Conservation (phyloP, 1,140 invertebrate species). For the Drosophila lowei region DNA sequence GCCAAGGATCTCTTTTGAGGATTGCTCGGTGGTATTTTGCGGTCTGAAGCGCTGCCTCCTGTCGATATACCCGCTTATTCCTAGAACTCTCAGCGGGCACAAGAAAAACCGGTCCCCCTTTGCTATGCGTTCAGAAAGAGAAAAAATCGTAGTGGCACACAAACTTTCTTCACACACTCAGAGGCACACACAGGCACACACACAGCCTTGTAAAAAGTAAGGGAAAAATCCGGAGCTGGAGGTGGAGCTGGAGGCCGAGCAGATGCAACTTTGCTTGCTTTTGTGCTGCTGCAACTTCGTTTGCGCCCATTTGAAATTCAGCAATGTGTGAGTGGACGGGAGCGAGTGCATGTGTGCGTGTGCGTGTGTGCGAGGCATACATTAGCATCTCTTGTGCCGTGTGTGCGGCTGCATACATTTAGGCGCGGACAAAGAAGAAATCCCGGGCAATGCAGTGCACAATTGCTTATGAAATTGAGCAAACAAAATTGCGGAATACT, state of each 20-base stretch:
- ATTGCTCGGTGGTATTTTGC: background rate
- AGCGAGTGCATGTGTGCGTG: slow-evolving; percentile 13
- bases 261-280: slow-evolving; percentile 63
- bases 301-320: slow-evolving; percentile 76
- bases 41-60: background rate
- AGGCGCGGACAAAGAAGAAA: slow-evolving; percentile 34
- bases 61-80: background rate
- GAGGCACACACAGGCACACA: slow-evolving; percentile 9
- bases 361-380: slow-evolving; percentile 48
- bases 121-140: slow-evolving; percentile 11
- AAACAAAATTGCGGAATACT: slow-evolving; percentile 68
- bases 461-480: slow-evolving; percentile 80
- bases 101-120: slow-evolving; percentile 18
- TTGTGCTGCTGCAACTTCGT: slow-evolving; percentile 72
- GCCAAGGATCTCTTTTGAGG: no score
- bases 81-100: background rate
- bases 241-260: slow-evolving; percentile 10
- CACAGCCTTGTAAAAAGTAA: background rate
- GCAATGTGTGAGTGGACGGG: slow-evolving; percentile 41
- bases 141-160: slow-evolving; percentile 10
- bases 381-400: slow-evolving; percentile 63
- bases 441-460: slow-evolving; percentile 47
- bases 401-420: slow-evolving; percentile 56
- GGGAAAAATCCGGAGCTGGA: slow-evolving; percentile 21
- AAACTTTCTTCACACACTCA: slow-evolving; percentile 31